Conservation (phyloP, 2,888 invertebrate genomes). For the Dastarcus helophoroides region DNA sequence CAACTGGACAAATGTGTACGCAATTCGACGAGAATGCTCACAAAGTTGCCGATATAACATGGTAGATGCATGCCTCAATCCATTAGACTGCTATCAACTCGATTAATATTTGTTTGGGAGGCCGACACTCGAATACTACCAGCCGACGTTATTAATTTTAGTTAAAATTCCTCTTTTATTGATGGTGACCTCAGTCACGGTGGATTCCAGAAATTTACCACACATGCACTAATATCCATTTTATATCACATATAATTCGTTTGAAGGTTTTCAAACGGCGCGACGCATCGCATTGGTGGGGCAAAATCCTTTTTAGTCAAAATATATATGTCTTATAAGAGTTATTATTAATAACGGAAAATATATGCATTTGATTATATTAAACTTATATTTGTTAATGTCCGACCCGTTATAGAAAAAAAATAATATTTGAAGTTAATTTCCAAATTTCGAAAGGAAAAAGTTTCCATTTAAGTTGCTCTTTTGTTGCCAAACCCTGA, state of each 20-base stretch:
- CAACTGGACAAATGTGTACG: conserved; percentile 2
- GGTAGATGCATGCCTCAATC: conserved; percentile 25
- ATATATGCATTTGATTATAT: not conserved
- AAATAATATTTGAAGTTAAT: not conserved
- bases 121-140: conserved; percentile 27
- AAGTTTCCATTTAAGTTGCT: too few relatives aligned
- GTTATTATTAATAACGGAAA: not conserved
- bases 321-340: not conserved
- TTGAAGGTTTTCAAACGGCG: not conserved
- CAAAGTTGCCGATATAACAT: conserved; percentile 26
- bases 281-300: not conserved
- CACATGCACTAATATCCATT: conserved; percentile 5
- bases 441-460: too few relatives aligned
- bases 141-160: conserved; percentile 31
- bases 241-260: not conserved
- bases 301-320: not conserved
- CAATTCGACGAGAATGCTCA: conserved; percentile 23
- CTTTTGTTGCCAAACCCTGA: too few relatives aligned
- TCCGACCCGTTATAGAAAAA: not conserved
- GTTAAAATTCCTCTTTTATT: conserved; percentile 32
- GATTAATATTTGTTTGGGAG: conserved; percentile 32
- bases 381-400: too few relatives aligned
- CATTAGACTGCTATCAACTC: conserved; percentile 26
- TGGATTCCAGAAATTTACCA: conserved; percentile 9
- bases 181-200: conserved; percentile 21